Evolutionary conservation across 1,140 invertebrate species (phyloP), one percentile per base, ranked within the genome.

Genomic region (Penaeus chinensis): DNA sequence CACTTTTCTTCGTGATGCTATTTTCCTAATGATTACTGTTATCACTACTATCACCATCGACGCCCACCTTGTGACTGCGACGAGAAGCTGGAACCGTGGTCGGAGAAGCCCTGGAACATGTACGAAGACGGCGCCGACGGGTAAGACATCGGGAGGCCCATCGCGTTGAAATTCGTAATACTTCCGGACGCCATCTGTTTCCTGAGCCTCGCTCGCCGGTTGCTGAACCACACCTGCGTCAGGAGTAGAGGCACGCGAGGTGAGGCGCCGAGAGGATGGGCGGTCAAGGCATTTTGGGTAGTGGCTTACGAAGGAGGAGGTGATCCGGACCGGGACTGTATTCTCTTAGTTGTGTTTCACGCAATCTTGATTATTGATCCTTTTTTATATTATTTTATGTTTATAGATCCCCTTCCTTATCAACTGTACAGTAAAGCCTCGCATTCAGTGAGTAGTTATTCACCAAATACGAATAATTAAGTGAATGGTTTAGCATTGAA

Each of bases 141-240:
- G 71, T 90, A 90, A n/a, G 88, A 88, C 90, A 90, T 90, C 7
- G 90, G 87, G 3, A 90, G 85, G 60, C 90, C 90, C 87, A 90
- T 89, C 11, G 85, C 87, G 65, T 84, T 84, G 84, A 88, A 89
- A 81, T 89, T 89, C 4, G 61, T 84, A 83, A 90, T 89, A 47
- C 87, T 88, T 4, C 89, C 87, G 16, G 89, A 90, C 0, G 90
- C 88, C 89, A 90, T 90, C 92, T 97, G 96, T 91, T 97, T 98
- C 42, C 96, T 93, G 18, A 97, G 92, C 19, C 96, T 93, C 0
- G 97, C 96, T 91, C 97, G 94, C 90, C 97, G 93, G 92, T 98
- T 98, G 89, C 96, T 97, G 91, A 98, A 98, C 97, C 96, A 98
- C 11, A 98, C 97, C 95, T 97, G 93, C 27, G 66, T 60, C 22